These are phyloP conservation scores for Buceros bicornis DNA, from an alignment of 2,797 vertebrate species.

Conservation along the genomic window DNA sequence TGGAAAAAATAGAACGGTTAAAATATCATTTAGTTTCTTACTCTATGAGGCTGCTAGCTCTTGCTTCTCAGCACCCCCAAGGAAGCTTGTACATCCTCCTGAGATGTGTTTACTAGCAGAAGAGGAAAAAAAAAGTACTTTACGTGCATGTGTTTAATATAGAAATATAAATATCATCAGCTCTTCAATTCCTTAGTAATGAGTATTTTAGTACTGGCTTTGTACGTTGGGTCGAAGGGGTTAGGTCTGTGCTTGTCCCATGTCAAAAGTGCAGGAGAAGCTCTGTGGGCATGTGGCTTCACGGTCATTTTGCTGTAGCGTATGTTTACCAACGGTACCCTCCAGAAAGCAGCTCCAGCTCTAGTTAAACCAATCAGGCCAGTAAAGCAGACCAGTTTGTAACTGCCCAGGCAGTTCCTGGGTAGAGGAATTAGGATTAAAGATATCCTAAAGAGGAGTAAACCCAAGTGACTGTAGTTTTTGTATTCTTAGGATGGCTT, in stretches of 20 bases:
- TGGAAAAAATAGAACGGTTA: neutral
- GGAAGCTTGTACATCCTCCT: neutral
- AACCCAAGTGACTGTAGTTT: neutral
- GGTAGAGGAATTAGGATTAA: neutral
- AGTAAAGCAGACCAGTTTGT: neutral
- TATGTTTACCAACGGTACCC: neutral
- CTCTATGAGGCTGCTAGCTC: neutral
- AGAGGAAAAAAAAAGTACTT: neutral
- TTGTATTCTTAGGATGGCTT: neutral
- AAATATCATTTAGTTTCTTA: neutral
- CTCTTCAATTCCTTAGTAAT: neutral
- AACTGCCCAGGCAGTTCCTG: too few species aligned
- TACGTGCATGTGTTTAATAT: fast-evolving
- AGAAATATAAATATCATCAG: neutral
- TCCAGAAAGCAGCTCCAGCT: neutral
- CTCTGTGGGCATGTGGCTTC: fast-evolving
- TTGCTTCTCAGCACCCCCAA: neutral
- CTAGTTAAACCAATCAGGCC: neutral
- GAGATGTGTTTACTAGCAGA: neutral
- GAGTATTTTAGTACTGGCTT: neutral
- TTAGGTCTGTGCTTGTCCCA: neutral
- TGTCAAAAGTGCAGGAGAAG: neutral
- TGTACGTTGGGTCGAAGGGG: neutral
- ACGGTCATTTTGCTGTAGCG: neutral
- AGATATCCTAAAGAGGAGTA: neutral